Evolutionary conservation across 2,797 vertebrate genomes (phyloP).

Genomic region (Champsocephalus gunnari): DNA sequence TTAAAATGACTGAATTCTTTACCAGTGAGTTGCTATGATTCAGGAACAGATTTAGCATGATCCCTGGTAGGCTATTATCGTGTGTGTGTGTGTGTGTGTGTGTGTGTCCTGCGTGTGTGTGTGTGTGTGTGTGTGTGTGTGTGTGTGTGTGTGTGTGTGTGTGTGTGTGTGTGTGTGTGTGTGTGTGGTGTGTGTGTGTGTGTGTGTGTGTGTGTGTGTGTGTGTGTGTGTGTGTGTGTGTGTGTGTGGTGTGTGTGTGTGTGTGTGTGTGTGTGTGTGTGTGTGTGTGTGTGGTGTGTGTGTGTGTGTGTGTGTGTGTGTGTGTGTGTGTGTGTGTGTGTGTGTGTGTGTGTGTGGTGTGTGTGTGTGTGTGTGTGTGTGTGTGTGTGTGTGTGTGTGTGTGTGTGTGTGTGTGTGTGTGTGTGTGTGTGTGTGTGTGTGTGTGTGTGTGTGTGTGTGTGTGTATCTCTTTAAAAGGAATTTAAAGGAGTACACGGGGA

Average conservation of each 20-base stretch:
- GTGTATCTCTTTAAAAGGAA: conserved; percentile 34
- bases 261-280: neutral
- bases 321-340: too few species aligned
- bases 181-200: too few species aligned
- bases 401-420: neutral
- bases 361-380: too few species aligned
- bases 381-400: too few species aligned
- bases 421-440: neutral
- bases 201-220: neutral
- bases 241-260: neutral
- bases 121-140: too few species aligned
- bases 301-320: too few species aligned
- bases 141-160: too few species aligned
- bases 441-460: neutral
- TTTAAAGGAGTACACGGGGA: conserved; percentile 19
- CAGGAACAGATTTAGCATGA: neutral
- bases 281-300: too few species aligned
- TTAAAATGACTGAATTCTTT: neutral
- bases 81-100: neutral
- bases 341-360: neutral
- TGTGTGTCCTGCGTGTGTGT: too few species aligned
- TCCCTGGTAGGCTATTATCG: neutral
- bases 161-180: too few species aligned
- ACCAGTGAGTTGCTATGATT: conserved; percentile 23
- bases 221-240: neutral